Evolutionary conservation across 2,888 invertebrate species (phyloP), one percentile per base, ranked within the genome.

Genomic region (Eristalis pertinax): DNA sequence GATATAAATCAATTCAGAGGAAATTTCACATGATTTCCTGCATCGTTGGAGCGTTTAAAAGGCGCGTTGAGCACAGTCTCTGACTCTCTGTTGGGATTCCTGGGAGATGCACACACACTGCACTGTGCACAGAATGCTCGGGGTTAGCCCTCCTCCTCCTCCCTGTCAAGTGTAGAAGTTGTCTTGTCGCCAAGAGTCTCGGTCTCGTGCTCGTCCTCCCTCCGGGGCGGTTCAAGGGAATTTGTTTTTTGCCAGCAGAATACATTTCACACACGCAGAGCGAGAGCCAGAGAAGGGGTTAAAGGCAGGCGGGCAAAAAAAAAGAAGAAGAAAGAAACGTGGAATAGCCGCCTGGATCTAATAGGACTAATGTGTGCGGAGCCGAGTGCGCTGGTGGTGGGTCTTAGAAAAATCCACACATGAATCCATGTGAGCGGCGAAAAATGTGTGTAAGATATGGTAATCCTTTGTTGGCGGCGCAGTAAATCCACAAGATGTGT

Each of bases 1-100:
- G 79, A 84, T 87, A 87, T 87, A 87, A 87, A 87, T 87, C 87
- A 87, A 87, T 87, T 87, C 80, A 65, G 67, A 67, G 79, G 84
- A 83, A 84, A 87, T 80, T 80, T 87, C 87, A 84, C 84, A 84
- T 87, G 87, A 87, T 87, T 87, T 87, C 84, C 87, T 87, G 87
- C 87, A 87, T 87, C 87, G 87, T 65, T 87, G 84, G 87, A 87
- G 87, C 87, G 87, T 87, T 84, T 87, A 84, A 80, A 75, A 84
- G 79, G 72, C 75, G 83, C 84, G 68, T 74, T 80, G 60, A 84
- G 73, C 72, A 73, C 79, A 83, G 65, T 50, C 62, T 35, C 35
- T 35, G 11, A 35, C 35, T 35, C 35, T 11, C 38, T 38, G 38
- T 13, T 13, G 38, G 38, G 38, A 11, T 38, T 11, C 38, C 38